phyloP scores from a whole-genome alignment of 2,113 vertebrate genomes.

The Eulacestoma nigropectus region DNA sequence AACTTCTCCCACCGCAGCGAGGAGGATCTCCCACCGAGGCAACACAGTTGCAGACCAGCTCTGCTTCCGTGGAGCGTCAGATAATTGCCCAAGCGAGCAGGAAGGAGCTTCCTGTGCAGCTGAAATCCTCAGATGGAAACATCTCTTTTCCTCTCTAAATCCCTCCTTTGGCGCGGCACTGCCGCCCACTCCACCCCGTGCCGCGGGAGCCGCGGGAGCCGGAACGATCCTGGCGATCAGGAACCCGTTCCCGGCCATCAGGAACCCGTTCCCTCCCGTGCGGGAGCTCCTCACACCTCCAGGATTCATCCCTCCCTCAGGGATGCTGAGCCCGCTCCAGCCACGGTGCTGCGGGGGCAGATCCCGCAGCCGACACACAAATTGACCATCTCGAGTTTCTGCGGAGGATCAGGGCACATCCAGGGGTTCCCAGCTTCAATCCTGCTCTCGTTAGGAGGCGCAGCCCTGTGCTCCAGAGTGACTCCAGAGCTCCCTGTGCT shows the following conservation, averaged over 20 bases:
- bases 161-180: background rate
- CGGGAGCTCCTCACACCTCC: background rate
- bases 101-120: background rate
- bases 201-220: background rate
- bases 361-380: rapidly evolving
- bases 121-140: background rate
- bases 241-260: background rate
- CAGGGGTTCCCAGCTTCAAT: background rate
- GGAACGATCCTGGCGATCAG: background rate
- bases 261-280: background rate
- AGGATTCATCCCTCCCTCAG: background rate
- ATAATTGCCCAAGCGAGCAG: background rate
- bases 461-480: background rate
- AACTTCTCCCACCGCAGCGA: background rate
- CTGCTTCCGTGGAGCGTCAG: background rate
- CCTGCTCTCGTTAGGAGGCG: background rate
- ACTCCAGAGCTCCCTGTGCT: background rate
- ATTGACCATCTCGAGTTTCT: rapidly evolving
- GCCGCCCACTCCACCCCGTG: background rate
- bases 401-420: background rate
- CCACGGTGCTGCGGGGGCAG: rapidly evolving
- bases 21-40: background rate
- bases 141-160: background rate
- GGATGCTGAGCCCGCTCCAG: background rate
- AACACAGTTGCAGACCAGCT: background rate